Evolutionary conservation across 2,797 vertebrate species (phyloP), one percentile per base, ranked within the genome.

Genomic region (Apogon talboti): DNA sequence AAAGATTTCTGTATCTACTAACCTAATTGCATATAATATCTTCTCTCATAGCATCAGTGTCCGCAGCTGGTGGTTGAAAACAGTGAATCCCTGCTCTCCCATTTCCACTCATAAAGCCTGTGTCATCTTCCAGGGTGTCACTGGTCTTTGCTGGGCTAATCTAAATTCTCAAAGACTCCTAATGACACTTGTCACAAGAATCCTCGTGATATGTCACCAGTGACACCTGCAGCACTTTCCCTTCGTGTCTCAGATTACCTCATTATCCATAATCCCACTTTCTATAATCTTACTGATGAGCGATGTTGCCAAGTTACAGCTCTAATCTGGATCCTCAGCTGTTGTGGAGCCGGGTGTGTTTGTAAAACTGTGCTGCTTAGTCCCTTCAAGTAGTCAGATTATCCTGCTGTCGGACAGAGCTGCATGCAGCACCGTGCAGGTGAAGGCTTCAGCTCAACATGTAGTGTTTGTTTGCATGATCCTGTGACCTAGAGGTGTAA

Each of bases 231-330:
- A 44, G 46, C 61, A 30, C 60, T 63, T 65, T 55, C 37, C 21
- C 14, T 28, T 63, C 44, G 47, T 35, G 28, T 81, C 76, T 61
- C 61, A 0, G 6, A 58, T 71, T 16, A 69, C 69, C 75, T 87
- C 53, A 69, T 89, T 82, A 79, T 58, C 55, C 2, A 2, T 91
- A 92, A 92, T 90, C 85, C 74, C 76, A 72, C 64, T 60, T 66
- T 81, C 76, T 41, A 11, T 74, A 87, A 89, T 88, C 89, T 77
- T 64, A 35, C 51, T 18, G 28, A 33, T 48, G 38, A 16, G 24
- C 18, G 0, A 37, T 62, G 88, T 92, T 90, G 86, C 89, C 87
- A 76, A 88, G 86, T 56, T 83, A 88, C 74, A 0, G 9, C 2
- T 18, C 46, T 86, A 83, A 89, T 86, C 82, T 69, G 42, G 56